A percentile compares a stretch with the other conserved stretches of the same genome.
These are phyloP conservation scores for Platysternon megacephalum DNA, from an alignment of 2,113 vertebrate genomes.

Conservation along the genomic window DNA sequence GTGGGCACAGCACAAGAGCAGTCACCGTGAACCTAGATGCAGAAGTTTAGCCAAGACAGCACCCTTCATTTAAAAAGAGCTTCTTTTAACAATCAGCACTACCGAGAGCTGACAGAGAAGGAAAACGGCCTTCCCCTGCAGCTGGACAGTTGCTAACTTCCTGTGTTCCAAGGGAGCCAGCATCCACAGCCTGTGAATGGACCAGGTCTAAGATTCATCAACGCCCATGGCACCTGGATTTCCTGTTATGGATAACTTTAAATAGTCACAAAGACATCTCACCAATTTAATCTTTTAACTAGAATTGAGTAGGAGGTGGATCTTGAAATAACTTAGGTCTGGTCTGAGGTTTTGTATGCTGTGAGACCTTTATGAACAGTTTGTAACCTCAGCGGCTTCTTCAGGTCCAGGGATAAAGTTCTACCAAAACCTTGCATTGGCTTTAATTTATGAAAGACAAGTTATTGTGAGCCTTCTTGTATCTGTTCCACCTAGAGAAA, in stretches of 20 bases:
- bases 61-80: background rate
- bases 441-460: background rate
- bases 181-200: background rate
- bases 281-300: background rate
- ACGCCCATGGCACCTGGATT: background rate
- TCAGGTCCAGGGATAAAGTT: background rate
- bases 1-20: background rate
- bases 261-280: background rate
- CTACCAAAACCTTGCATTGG: background rate
- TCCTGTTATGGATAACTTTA: background rate
- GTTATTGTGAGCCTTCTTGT: background rate
- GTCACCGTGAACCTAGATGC: background rate
- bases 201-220: background rate
- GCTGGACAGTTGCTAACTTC: background rate
- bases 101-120: background rate
- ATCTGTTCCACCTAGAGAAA: background rate
- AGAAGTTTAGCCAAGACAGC: background rate
- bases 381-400: background rate
- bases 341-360: background rate
- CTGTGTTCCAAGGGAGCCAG: background rate
- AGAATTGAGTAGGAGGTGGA: background rate
- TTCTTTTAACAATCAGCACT: background rate
- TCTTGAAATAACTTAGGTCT: background rate
- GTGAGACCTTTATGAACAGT: background rate
- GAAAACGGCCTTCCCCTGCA: too few species aligned